Conservation (phyloP, 2,888 invertebrate genomes). For the Scelioninae gen. 2 region DNA sequence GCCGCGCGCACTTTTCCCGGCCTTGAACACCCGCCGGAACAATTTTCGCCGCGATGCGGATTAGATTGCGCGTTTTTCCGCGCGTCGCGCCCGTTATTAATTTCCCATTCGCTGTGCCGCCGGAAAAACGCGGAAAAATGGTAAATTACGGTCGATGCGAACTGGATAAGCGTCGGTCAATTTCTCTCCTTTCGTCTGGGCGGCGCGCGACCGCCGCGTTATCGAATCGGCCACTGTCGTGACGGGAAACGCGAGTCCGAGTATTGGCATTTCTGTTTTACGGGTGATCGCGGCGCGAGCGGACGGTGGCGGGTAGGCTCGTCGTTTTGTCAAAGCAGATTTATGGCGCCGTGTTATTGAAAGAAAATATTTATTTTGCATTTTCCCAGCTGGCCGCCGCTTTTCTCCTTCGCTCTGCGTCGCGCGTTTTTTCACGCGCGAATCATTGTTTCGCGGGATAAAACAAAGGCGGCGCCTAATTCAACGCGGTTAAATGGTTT, state of each 20-base stretch:
- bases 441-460: too few species aligned
- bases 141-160: slow-evolving; percentile 31
- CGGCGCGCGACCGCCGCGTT: slow-evolving; percentile 18
- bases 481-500: too few species aligned
- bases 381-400: slow-evolving; percentile 7
- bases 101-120: too few species aligned
- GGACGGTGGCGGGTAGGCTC: slow-evolving; percentile 45
- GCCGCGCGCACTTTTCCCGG: too few species aligned
- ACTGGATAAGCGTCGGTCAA: slow-evolving; percentile 13
- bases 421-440: too few species aligned
- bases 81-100: too few species aligned
- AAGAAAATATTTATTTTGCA: slow-evolving; percentile 55
- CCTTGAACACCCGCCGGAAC: too few species aligned
- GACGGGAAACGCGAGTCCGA: slow-evolving; percentile 39
- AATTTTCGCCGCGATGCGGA: too few species aligned
- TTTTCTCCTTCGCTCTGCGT: slow-evolving; percentile 5
- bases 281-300: slow-evolving; percentile 45
- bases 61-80: too few species aligned
- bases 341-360: slow-evolving; percentile 53
- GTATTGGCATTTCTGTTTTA: slow-evolving; percentile 56
- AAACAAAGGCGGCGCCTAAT: too few species aligned
- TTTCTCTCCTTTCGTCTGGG: slow-evolving; percentile 38
- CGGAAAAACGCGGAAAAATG: too few species aligned
- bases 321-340: slow-evolving; percentile 55
- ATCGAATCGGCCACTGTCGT: slow-evolving; percentile 55